Evolutionary conservation across 2,888 invertebrate species (phyloP).

Genomic region (Bibio marci): DNA sequence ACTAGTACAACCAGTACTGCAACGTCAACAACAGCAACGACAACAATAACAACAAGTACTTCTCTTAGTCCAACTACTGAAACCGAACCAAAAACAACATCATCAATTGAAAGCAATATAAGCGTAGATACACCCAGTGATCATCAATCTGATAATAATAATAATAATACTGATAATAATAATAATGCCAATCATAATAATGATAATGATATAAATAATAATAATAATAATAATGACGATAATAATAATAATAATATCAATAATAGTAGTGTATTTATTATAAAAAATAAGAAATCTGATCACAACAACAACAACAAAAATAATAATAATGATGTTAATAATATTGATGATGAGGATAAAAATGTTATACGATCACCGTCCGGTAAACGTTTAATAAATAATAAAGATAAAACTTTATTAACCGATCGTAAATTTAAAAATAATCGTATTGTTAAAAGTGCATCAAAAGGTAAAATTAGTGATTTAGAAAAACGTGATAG

Average conservation of each 20-base stretch:
- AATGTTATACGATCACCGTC: conserved; percentile 1
- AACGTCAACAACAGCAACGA: background rate
- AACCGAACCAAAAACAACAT: too few relatives aligned
- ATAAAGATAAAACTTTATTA: conserved; percentile 20
- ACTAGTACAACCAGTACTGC: background rate
- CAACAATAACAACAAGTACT: background rate
- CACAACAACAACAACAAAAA: background rate
- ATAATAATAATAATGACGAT: too few relatives aligned
- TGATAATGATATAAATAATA: too few relatives aligned
- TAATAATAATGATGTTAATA: background rate
- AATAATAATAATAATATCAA: too few relatives aligned
- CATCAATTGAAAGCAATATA: too few relatives aligned
- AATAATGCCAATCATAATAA: too few relatives aligned
- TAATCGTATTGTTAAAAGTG: conserved; percentile 24
- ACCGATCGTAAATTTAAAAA: conserved; percentile 24
- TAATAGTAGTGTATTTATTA: too few relatives aligned
- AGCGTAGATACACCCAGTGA: too few relatives aligned
- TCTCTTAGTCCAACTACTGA: too few relatives aligned
- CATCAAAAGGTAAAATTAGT: conserved; percentile 21
- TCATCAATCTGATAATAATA: too few relatives aligned
- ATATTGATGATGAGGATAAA: background rate
- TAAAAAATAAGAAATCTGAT: too few relatives aligned
- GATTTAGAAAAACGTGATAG: conserved; percentile 17
- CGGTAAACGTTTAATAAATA: background rate
- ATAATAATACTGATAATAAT: too few relatives aligned